Evolutionary conservation across 2,888 invertebrate species (phyloP), one percentile per base, ranked within the genome.

Genomic region (Melanostoma scalare): DNA sequence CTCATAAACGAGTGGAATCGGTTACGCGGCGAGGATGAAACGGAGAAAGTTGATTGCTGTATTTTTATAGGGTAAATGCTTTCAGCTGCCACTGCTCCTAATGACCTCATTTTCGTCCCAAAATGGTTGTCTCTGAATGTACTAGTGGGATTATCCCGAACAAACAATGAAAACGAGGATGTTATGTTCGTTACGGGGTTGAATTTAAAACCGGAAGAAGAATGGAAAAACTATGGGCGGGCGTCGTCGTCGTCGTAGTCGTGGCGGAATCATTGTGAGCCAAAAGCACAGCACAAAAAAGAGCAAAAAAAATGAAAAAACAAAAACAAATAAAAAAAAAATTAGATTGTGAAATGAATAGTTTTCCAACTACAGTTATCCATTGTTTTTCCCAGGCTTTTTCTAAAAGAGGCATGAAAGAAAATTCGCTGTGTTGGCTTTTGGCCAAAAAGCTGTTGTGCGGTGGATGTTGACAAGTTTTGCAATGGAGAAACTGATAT

Each of bases 131-230:
- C 78, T 78, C 73, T 72, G 52, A 78, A 68, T 73, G 73, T 73
- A 67, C 78, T 73, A 46, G 68, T 58, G 52, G 78, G 78, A 82
- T 82, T 68, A 82, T 82, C 82, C 63, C 56, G 46, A 68, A 73
- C 68, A 73, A 82, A 82, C 82, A 78, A 82, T 82, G 78, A 65
- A 73, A 82, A 82, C 68, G 73, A 78, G 78, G 72, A 78, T 82
- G 82, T 78, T 82, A 72, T 77, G 77, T 78, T 73, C 78, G 73
- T 82, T 68, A 68, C 73, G 76, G 76, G 76, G 56, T 82, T 77
- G 78, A 77, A 73, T 82, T 82, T 68, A 68, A 82, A 68, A 69
- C 78, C 82, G 82, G 78, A 82, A 78, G 78, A 78, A 69, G 61
- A 73, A 46, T 63, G 42, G 44, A 52, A 38, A n/a, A 58, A 75